These are phyloP conservation scores for Leptosomus discolor DNA, from an alignment of 2,113 vertebrate genomes.

Conservation along the genomic window DNA sequence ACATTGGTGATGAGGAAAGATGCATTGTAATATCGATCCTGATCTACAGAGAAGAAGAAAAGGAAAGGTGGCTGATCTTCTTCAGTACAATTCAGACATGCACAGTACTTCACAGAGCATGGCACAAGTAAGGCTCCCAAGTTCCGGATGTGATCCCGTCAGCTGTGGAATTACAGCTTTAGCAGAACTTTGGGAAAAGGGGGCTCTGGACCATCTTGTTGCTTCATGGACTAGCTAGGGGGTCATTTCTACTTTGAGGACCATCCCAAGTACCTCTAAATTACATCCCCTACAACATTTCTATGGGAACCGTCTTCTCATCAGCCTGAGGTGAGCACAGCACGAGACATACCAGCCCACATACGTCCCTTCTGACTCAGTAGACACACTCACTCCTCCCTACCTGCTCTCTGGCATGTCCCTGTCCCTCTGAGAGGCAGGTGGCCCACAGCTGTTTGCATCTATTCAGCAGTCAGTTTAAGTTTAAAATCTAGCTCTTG, in stretches of 20 bases:
- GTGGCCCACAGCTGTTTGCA: not conserved
- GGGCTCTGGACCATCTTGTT: not conserved
- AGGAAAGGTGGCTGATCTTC: not conserved
- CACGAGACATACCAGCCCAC: not conserved
- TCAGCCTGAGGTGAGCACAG: not conserved
- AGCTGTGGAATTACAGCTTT: not conserved
- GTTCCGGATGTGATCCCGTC: not conserved
- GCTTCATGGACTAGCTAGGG: not conserved
- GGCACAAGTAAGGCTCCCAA: not conserved
- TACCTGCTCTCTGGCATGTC: not conserved
- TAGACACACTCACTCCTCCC: not conserved
- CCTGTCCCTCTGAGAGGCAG: not conserved
- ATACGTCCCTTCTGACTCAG: not conserved
- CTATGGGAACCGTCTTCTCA: not conserved
- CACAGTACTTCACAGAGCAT: not conserved
- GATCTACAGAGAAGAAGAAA: slow-evolving; percentile 51
- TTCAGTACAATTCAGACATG: not conserved
- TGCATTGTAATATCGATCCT: slow-evolving; percentile 64
- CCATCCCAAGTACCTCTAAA: not conserved
- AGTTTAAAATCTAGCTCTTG: not conserved
- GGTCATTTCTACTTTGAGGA: not conserved
- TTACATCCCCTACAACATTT: not conserved
- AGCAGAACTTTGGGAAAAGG: not conserved
- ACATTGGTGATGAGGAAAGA: slow-evolving; percentile 64
- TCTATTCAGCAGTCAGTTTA: not conserved